Percentiles rank a stretch among this genome's conserved stretches.
phyloP scores from a whole-genome alignment of 2,797 vertebrate species.

The Heteromormyrus szaboi region DNA sequence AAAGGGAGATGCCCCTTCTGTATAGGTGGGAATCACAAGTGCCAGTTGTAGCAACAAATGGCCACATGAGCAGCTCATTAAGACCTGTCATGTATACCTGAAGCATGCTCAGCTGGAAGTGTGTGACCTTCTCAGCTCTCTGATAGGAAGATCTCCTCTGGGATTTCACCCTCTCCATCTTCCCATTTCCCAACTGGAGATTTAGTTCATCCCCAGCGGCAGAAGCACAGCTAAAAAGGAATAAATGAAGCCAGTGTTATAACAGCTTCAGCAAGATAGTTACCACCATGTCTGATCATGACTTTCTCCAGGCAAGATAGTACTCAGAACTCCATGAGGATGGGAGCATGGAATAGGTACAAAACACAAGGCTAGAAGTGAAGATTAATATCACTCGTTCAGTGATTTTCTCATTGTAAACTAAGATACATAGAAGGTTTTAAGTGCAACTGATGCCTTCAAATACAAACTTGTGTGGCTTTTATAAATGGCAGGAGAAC shows the following conservation, averaged over 20 bases:
- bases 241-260: neutral
- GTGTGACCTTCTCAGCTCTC: conserved; percentile 70
- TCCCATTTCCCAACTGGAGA: conserved; percentile 63
- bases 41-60: neutral
- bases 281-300: neutral
- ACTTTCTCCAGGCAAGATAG: neutral
- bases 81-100: conserved; percentile 61
- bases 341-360: neutral
- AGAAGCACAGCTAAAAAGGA: conserved; percentile 49
- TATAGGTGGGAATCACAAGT: neutral
- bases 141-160: conserved; percentile 76
- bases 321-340: neutral
- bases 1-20: neutral
- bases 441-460: neutral
- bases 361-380: neutral
- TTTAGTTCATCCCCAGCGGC: conserved; percentile 55
- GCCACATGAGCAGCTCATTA: neutral
- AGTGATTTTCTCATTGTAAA: neutral
- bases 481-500: neutral
- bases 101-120: conserved; percentile 83
- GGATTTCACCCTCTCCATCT: conserved; percentile 70
- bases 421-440: neutral
- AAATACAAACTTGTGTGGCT: neutral
- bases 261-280: neutral
- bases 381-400: neutral